phyloP scores from a whole-genome alignment of 2,113 vertebrate species.

The Gadus chalcogrammus region DNA sequence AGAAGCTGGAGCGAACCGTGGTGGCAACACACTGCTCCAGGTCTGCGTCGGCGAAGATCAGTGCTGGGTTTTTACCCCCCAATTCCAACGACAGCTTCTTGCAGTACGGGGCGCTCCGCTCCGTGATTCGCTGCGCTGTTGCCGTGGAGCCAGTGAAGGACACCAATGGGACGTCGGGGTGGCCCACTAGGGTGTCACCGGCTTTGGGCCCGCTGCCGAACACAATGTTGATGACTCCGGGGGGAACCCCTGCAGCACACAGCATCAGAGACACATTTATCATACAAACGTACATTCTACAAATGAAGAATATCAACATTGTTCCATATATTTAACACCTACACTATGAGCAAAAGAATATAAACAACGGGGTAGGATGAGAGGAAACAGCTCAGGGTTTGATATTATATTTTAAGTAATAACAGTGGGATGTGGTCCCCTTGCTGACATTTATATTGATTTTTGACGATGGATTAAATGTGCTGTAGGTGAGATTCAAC shows the following conservation, averaged over 20 bases:
- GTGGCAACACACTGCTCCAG: constrained; percentile 82
- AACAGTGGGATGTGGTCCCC: too few species aligned
- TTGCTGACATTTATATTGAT: too few species aligned
- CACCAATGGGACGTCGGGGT: constrained; percentile 85
- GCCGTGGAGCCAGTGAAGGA: constrained; percentile 94
- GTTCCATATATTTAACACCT: too few species aligned
- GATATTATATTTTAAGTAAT: too few species aligned
- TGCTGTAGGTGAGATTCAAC: too few species aligned
- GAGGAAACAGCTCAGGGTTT: too few species aligned
- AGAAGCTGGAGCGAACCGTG: constrained; percentile 90
- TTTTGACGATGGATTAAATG: too few species aligned
- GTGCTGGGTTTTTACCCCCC: constrained; percentile 93
- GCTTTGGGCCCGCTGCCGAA: constrained; percentile 82
- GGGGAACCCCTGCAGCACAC: constrained; percentile 77
- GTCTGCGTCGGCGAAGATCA: constrained; percentile 89
- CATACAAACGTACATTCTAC: too few species aligned
- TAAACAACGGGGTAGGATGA: too few species aligned
- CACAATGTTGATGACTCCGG: constrained; percentile 90
- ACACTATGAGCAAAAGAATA: too few species aligned
- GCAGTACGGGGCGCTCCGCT: constrained; percentile 83
- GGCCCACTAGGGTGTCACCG: constrained; percentile 86
- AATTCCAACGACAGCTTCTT: constrained; percentile 95
- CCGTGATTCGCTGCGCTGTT: constrained; percentile 81
- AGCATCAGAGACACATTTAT: too few species aligned
- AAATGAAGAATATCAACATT: too few species aligned